Conservation (phyloP, 37 sponge, comb jelly and placozoan genomes). For the Cliona cf. orientalis region DNA sequence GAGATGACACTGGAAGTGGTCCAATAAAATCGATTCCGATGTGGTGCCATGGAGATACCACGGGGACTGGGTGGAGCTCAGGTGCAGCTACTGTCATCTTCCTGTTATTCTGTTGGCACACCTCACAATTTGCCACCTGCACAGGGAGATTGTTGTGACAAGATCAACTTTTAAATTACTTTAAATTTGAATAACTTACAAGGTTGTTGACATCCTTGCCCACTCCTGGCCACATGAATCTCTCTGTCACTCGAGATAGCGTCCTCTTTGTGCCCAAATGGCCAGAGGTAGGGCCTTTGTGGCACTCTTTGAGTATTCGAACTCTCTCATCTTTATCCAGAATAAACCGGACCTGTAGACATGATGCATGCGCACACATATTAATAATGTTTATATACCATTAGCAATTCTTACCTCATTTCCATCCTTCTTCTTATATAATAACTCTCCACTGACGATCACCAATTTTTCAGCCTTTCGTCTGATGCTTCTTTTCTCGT, state of each 20-base stretch:
- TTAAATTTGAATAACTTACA: constrained; percentile 7
- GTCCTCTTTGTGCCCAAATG: constrained; percentile 32
- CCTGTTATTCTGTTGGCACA: constrained; percentile 55
- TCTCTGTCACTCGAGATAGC: constrained; percentile 11
- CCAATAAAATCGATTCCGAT: constrained; percentile 82
- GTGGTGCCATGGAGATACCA: constrained; percentile 72
- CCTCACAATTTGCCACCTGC: constrained; percentile 50
- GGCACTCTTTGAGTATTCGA: constrained; percentile 18
- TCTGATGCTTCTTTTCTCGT: background rate
- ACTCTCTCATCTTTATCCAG: constrained; percentile 6
- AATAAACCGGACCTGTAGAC: background rate
- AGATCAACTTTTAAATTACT: no score
- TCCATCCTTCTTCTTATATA: constrained; percentile 13
- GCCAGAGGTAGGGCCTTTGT: constrained; percentile 27
- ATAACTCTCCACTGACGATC: background rate
- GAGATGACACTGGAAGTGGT: constrained; percentile 25
- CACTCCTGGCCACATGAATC: constrained; percentile 34
- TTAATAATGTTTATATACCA: background rate
- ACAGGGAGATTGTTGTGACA: background rate
- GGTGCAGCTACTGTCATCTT: constrained; percentile 51
- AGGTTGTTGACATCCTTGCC: constrained; percentile 19
- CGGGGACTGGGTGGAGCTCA: constrained; percentile 77
- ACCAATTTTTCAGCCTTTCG: constrained; percentile 7
- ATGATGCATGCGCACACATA: background rate
- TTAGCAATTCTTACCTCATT: background rate